Base-by-base conservation (phyloP, 1,140 invertebrate species). In the Ectropis grisescens region DNA sequence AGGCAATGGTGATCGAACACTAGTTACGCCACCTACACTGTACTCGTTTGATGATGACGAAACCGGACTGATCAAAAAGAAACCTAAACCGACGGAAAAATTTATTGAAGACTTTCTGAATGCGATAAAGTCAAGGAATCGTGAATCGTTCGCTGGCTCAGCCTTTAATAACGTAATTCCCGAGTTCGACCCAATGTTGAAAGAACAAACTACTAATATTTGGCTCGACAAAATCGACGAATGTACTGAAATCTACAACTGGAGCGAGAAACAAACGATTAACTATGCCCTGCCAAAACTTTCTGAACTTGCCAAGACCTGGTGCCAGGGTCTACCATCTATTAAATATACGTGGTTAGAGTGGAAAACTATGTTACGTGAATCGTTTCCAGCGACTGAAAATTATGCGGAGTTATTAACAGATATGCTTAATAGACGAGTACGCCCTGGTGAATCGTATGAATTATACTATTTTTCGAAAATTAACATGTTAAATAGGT, bases 401-500 rank as follows among this genome's bases (percentile, higher is more conserved):
- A 53, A 55, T 30, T 66, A 51, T 26, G 47, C 44, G 11, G 49
- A 53, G 15, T 11, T 44, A 1, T 19, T 55, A 11, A 49, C 41
- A 0, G 42, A 58, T 10, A 64, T 67, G 57, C 33, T 64, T 30
- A 29, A 41, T 16, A 47, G 42, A 29, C 12, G 30, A 11, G 43
- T 28, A 13, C 37, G 39, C 6, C 15, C 28, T n/a, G 44, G 46
- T 0, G 58, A 68, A 24, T 54, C 58, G 1, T 34, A 49, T n/a
- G 35, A 58, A 23, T 2, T 38, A 1, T 57, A 64, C 37, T 61
- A 49, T 38, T 64, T 50, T 31, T 11, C 45, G 1, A 61, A 68
- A 41, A 40, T 49, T 4, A 54, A 56, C n/a, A 11, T 65, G n/a
- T 30, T 61, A 13, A 51, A 42, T n/a, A 7, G 46, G 0, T 59